These are phyloP conservation scores for Sus scrofa DNA, from an alignment of 2,113 vertebrate species.

Conservation along the genomic window DNA sequence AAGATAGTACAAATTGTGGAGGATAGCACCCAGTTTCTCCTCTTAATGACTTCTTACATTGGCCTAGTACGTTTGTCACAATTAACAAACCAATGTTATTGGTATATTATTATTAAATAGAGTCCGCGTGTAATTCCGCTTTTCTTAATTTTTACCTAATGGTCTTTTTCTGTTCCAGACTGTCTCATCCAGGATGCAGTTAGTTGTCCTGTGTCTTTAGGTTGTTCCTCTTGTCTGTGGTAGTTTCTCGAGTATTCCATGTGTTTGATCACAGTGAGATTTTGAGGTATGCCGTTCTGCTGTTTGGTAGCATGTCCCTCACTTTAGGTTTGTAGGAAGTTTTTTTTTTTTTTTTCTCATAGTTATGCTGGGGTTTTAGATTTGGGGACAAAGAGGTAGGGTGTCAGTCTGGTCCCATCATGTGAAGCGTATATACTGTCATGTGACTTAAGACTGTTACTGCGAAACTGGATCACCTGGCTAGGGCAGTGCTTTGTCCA, in stretches of 20 bases:
- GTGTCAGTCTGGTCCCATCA: rapidly evolving
- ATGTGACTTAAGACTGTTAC: rapidly evolving
- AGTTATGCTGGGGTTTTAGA: no score
- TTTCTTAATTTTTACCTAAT: background rate
- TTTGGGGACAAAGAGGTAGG: background rate
- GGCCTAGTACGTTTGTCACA: background rate
- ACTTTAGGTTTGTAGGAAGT: background rate
- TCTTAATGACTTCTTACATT: background rate
- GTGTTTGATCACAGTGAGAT: background rate
- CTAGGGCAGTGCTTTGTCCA: background rate
- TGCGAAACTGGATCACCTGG: no score
- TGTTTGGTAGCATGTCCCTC: background rate
- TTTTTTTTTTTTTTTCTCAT: constrained; percentile 13
- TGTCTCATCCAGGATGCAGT: background rate
- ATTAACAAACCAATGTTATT: background rate
- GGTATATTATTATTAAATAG: background rate
- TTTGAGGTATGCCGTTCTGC: background rate
- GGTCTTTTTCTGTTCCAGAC: background rate
- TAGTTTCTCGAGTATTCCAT: background rate
- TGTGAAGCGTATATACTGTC: background rate
- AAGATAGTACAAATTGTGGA: background rate
- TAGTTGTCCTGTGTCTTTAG: background rate
- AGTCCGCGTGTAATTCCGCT: background rate
- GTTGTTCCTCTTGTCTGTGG: background rate
- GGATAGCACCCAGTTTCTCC: background rate